Percentiles rank a stretch among this genome's conserved stretches.
These are phyloP conservation scores for Dicentrarchus labrax DNA, from an alignment of 2,113 vertebrate genomes.

Conservation along the genomic window DNA sequence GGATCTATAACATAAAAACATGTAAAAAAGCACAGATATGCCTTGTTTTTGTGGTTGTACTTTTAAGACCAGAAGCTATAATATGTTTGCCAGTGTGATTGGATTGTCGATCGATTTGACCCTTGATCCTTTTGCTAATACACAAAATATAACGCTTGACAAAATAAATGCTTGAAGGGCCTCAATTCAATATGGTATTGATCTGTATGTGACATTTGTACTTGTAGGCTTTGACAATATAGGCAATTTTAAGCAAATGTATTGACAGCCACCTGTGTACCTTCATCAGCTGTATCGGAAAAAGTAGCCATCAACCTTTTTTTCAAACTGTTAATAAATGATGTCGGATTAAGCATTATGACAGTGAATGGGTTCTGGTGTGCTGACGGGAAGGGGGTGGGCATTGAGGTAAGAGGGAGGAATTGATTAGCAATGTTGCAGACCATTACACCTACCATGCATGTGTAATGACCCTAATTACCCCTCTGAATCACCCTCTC, in stretches of 20 bases:
- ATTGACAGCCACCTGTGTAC: not conserved
- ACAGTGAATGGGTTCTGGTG: not conserved
- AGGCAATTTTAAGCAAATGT: not conserved
- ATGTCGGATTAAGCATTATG: not conserved
- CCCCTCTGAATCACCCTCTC: slow-evolving; percentile 28
- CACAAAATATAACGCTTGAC: slow-evolving; percentile 25
- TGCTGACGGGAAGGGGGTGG: not conserved
- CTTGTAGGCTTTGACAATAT: not conserved
- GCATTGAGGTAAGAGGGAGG: not conserved
- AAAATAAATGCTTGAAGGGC: not conserved
- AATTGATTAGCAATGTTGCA: slow-evolving; percentile 53
- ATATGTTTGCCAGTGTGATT: not conserved
- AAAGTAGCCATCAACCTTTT: not conserved
- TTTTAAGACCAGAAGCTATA: not conserved
- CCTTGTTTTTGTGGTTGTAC: not conserved
- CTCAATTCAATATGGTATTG: slow-evolving; percentile 33
- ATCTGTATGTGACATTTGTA: slow-evolving; percentile 15
- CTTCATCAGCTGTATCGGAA: not conserved
- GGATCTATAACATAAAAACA: not conserved
- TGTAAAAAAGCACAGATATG: not conserved
- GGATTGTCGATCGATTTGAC: slow-evolving; percentile 24
- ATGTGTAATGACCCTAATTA: slow-evolving; percentile 76
- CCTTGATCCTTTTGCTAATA: slow-evolving; percentile 17
- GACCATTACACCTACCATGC: slow-evolving; percentile 62
- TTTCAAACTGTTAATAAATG: not conserved